phyloP scores from a whole-genome alignment of 1,140 invertebrate genomes.

The Nasonia longicornis region DNA sequence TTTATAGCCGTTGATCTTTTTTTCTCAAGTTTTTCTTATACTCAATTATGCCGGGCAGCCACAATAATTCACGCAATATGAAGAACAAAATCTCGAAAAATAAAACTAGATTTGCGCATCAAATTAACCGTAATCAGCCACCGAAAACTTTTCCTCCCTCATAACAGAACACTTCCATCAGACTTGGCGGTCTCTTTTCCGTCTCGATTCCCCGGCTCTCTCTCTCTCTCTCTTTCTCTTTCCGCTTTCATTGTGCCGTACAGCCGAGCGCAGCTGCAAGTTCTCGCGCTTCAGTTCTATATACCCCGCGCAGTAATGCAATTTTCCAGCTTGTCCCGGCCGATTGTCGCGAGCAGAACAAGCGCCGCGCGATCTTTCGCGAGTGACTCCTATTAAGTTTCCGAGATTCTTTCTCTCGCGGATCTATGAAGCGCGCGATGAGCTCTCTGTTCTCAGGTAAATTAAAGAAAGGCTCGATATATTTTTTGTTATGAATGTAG shows the following conservation, averaged over 20 bases:
- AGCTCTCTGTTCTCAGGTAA: too few species aligned
- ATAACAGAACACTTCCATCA: conserved; percentile 4
- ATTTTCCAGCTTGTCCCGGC: conserved; percentile 48
- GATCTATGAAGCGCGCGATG: not conserved
- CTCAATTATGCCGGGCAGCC: too few species aligned
- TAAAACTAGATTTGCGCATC: not conserved
- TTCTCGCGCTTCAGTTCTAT: not conserved
- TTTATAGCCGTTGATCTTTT: too few species aligned
- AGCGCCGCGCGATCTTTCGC: conserved; percentile 41
- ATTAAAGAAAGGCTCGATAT: too few species aligned
- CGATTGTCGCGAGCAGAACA: conserved; percentile 42
- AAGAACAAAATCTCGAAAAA: too few species aligned
- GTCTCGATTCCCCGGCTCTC: not conserved
- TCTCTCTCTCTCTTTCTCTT: not conserved
- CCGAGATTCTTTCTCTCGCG: not conserved
- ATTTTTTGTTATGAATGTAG: too few species aligned
- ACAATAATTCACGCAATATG: too few species aligned
- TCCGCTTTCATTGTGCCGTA: not conserved
- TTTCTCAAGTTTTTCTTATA: too few species aligned
- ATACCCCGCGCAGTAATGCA: conserved; percentile 47
- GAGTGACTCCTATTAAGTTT: not conserved
- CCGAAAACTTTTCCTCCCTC: not conserved
- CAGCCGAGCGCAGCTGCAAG: not conserved
- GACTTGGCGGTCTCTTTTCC: not conserved
- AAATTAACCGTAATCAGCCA: not conserved